A percentile compares a stretch with the other conserved stretches of the same genome.
These are phyloP conservation scores for Polydrusus cervinus DNA, from an alignment of 2,888 invertebrate species.

Conservation along the genomic window DNA sequence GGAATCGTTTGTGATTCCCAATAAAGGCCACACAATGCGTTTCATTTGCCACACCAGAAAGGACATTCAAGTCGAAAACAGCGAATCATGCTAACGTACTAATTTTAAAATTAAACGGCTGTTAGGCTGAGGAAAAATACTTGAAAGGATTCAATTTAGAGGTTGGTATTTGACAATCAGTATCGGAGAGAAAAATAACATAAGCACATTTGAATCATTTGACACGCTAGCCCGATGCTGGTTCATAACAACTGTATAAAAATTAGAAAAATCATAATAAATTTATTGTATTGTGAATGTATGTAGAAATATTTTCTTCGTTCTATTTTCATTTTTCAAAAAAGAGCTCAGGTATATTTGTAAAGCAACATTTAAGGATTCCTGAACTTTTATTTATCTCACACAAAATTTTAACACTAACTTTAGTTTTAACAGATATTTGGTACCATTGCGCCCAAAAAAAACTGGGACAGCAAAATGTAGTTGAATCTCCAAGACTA, in stretches of 20 bases:
- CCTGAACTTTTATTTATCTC: too few relatives aligned
- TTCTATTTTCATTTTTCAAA: too few relatives aligned
- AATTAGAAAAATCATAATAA: neutral
- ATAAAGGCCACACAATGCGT: slow-evolving; percentile 53
- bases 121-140: slow-evolving; percentile 40
- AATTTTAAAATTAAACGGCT: slow-evolving; percentile 45
- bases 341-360: too few relatives aligned
- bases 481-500: too few relatives aligned
- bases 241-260: neutral
- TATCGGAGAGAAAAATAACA: slow-evolving; percentile 4
- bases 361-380: too few relatives aligned
- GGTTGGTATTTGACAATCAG: slow-evolving; percentile 18
- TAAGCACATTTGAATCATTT: slow-evolving; percentile 7
- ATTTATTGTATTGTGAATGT: too few relatives aligned
- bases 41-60: slow-evolving; percentile 48
- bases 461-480: too few relatives aligned
- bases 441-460: too few relatives aligned
- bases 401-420: too few relatives aligned
- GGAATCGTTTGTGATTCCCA: slow-evolving; percentile 62
- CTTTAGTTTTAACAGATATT: too few relatives aligned
- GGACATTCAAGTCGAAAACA: slow-evolving; percentile 43
- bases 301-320: too few relatives aligned
- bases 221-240: neutral
- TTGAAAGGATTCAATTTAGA: slow-evolving; percentile 43
- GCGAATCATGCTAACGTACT: slow-evolving; percentile 45